Evolutionary conservation across 2,888 invertebrate species (phyloP).

Genomic region (Torymus texanus): DNA sequence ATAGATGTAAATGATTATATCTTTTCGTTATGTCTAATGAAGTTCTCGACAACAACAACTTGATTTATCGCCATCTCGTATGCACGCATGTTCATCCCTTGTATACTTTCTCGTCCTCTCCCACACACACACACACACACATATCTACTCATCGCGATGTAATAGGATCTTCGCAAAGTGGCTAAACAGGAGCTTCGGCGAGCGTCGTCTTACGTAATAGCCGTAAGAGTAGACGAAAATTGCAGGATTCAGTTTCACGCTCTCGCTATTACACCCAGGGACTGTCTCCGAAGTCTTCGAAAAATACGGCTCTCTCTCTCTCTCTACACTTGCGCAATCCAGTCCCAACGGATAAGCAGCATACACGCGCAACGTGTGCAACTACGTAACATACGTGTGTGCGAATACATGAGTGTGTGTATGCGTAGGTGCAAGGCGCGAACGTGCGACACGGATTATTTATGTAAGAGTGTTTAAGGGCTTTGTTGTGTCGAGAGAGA

Average conservation of each 20-base stretch:
- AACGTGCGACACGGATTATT: constrained; percentile 4
- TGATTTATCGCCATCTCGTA: too few species aligned
- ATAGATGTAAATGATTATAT: too few species aligned
- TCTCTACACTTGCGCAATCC: constrained; percentile 21
- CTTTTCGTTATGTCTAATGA: too few species aligned
- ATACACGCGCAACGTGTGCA: too few species aligned
- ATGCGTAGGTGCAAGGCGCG: not conserved
- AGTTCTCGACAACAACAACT: too few species aligned
- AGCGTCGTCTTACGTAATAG: constrained; percentile 28
- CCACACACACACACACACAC: too few species aligned
- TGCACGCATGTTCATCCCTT: too few species aligned
- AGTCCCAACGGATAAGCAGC: not conserved
- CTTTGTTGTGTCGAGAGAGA: constrained; percentile 16
- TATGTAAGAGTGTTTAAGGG: constrained; percentile 34
- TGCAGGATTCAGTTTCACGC: constrained; percentile 19
- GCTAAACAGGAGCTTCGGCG: constrained; percentile 4
- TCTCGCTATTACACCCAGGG: not conserved
- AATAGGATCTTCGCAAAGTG: too few species aligned
- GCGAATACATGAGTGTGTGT: too few species aligned
- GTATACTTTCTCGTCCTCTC: too few species aligned
- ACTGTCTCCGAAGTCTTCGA: not conserved
- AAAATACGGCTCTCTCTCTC: not conserved
- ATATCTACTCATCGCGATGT: too few species aligned
- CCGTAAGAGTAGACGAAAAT: constrained; percentile 43
- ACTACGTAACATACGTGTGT: too few species aligned